Evolutionary conservation across 2,113 vertebrate genomes (phyloP).

Genomic region (Thamnophis sirtalis): DNA sequence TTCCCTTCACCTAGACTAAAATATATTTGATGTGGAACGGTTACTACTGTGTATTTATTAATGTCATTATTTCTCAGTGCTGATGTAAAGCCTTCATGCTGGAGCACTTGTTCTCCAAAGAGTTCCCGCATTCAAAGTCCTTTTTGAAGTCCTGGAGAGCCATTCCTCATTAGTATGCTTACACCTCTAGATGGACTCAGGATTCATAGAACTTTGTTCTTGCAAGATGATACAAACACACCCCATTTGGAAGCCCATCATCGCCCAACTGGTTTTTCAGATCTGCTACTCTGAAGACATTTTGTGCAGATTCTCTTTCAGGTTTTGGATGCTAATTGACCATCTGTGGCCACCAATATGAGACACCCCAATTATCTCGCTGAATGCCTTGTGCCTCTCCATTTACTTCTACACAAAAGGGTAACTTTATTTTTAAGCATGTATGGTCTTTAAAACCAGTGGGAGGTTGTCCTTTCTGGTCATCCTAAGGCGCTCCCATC

Average conservation of each 20-base stretch:
- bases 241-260: background rate
- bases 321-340: background rate
- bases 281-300: background rate
- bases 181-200: background rate
- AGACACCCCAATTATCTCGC: background rate
- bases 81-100: background rate
- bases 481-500: background rate
- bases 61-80: background rate
- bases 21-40: background rate
- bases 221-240: background rate
- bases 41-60: background rate
- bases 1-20: slow-evolving; percentile 39
- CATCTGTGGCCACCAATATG: background rate
- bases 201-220: background rate
- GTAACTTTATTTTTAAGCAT: background rate
- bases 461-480: background rate
- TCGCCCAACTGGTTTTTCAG: background rate
- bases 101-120: background rate
- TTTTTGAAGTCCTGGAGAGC: background rate
- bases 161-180: background rate
- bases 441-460: background rate
- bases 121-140: background rate
- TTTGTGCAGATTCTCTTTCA: background rate
- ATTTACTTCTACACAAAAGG: background rate
- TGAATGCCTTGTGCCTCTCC: background rate